A percentile compares a stretch with the other conserved stretches of the same genome.
phyloP scores from a whole-genome alignment of 2,888 invertebrate species.

The Griposia aprilina region DNA sequence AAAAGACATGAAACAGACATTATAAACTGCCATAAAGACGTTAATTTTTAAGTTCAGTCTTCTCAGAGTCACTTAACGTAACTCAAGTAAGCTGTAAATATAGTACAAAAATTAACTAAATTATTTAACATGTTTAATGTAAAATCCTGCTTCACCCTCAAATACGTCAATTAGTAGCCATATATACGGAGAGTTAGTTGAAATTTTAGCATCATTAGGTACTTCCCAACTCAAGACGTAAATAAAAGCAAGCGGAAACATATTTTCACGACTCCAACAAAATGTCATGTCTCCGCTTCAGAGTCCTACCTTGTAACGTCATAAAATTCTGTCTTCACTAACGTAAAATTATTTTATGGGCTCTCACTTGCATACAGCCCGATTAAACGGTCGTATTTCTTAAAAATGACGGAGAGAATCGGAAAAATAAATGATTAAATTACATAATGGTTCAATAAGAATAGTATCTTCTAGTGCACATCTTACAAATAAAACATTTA shows the following conservation, averaged over 20 bases:
- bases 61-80: constrained; percentile 12
- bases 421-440: constrained; percentile 51
- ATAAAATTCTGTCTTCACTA: constrained; percentile 79
- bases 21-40: not conserved
- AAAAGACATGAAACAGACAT: not conserved
- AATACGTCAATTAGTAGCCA: constrained; percentile 35
- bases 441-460: constrained; percentile 44
- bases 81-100: not conserved
- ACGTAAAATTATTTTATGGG: constrained; percentile 80
- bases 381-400: constrained; percentile 75
- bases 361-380: constrained; percentile 72
- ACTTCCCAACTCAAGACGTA: constrained; percentile 10
- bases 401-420: constrained; percentile 53
- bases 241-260: constrained; percentile 38
- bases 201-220: constrained; percentile 21
- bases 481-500: constrained; percentile 43
- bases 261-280: constrained; percentile 60
- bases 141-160: constrained; percentile 5
- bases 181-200: not conserved
- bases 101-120: not conserved
- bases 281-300: constrained; percentile 47
- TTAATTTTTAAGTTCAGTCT: not conserved
- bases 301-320: constrained; percentile 52
- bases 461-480: constrained; percentile 21
- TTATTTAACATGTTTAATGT: constrained; percentile 22